Percentiles rank a stretch among this genome's conserved stretches.
Conservation (phyloP, 2,797 vertebrate genomes). For the Poecilia velifera region DNA sequence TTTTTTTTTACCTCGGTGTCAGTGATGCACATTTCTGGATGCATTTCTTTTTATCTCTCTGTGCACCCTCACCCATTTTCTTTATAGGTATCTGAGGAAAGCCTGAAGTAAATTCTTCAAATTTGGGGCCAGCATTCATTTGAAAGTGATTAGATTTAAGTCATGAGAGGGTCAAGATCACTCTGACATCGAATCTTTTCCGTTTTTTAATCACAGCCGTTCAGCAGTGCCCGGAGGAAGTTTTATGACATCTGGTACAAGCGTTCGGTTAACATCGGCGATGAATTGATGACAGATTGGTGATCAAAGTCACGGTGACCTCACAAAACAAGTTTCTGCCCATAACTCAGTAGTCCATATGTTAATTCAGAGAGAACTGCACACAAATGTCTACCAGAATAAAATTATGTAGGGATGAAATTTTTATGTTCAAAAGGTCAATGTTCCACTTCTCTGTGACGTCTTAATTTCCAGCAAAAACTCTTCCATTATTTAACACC, state of each 20-base stretch:
- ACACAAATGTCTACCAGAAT: neutral
- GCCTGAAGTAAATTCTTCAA: neutral
- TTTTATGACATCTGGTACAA: neutral
- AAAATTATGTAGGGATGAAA: neutral
- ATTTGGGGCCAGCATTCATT: neutral
- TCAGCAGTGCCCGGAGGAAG: neutral
- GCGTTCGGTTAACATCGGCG: neutral
- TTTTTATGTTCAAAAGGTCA: neutral
- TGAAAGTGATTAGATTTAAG: neutral
- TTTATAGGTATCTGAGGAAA: neutral
- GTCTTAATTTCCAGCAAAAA: neutral
- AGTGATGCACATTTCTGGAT: neutral
- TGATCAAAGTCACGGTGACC: constrained; percentile 3
- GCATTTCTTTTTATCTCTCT: neutral
- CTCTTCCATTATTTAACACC: neutral
- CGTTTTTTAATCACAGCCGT: neutral
- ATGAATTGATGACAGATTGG: neutral
- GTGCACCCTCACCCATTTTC: neutral
- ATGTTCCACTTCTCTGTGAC: neutral
- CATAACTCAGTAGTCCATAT: neutral
- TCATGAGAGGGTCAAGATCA: neutral
- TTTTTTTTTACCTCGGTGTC: neutral
- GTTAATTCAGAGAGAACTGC: neutral
- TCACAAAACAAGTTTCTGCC: constrained; percentile 1
- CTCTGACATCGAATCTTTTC: neutral